Evolutionary conservation across 2,797 vertebrate genomes (phyloP).

Genomic region (Hydrophis major): DNA sequence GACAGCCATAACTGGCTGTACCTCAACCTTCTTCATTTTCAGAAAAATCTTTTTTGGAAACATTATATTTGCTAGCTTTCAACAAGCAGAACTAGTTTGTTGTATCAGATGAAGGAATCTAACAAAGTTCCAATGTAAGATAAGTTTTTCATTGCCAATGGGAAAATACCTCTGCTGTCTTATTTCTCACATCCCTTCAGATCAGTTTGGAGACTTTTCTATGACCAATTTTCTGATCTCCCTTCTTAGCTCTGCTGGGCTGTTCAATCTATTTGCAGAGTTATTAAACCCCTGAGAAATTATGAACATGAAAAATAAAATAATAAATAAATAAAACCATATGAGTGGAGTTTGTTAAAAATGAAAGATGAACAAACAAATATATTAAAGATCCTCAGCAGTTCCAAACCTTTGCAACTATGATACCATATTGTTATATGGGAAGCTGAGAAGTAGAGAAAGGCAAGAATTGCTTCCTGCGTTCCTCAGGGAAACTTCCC

Average conservation of each 20-base stretch:
- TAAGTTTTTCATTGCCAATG: background rate
- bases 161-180: background rate
- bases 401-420: background rate
- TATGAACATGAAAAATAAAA: background rate
- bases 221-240: background rate
- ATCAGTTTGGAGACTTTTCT: background rate
- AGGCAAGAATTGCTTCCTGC: background rate
- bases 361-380: background rate
- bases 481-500: background rate
- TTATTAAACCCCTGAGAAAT: background rate
- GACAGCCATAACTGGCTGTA: background rate
- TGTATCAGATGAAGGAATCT: background rate
- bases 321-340: background rate
- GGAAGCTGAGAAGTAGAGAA: background rate
- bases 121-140: background rate
- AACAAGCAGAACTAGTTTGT: background rate
- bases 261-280: background rate
- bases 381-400: background rate
- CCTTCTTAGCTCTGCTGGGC: background rate
- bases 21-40: background rate
- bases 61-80: background rate
- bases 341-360: background rate
- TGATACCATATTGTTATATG: background rate
- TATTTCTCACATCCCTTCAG: background rate
- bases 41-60: background rate